phyloP scores from a whole-genome alignment of 1,140 invertebrate genomes.

The Carcinoscorpius rotundicauda region DNA sequence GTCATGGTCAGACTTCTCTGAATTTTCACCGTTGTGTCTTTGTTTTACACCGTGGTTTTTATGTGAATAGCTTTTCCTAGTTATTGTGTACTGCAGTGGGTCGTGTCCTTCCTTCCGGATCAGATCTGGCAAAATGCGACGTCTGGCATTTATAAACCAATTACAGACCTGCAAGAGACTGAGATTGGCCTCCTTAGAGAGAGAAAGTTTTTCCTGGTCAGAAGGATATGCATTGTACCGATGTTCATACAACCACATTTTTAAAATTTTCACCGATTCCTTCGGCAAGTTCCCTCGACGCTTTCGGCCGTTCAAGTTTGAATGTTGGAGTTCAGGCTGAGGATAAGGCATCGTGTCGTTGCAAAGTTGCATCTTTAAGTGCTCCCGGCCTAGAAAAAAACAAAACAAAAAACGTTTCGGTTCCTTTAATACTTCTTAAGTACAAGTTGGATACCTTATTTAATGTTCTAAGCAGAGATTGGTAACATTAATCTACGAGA shows the following conservation, averaged over 20 bases:
- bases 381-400: no score
- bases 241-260: conserved; percentile 84
- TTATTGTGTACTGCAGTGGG: conserved; percentile 83
- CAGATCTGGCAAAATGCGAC: conserved; percentile 83
- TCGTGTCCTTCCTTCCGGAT: conserved; percentile 82
- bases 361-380: no score
- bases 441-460: no score
- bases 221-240: conserved; percentile 90
- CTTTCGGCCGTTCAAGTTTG: conserved; percentile 43
- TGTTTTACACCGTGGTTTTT: neutral
- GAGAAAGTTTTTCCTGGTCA: conserved; percentile 71
- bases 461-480: no score
- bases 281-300: conserved; percentile 85
- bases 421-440: no score
- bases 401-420: no score
- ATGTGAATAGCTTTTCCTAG: conserved; percentile 45
- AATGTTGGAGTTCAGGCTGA: neutral
- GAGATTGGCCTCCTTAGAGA: conserved; percentile 74
- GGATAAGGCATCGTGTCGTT: no score
- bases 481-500: no score
- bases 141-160: conserved; percentile 92
- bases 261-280: conserved; percentile 78
- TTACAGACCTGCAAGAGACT: conserved; percentile 81
- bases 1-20: neutral
- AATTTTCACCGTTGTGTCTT: neutral